Percentiles rank a stretch among this genome's conserved stretches.
Conservation (phyloP, 2,113 vertebrate species). For the Atractosteus spatula region DNA sequence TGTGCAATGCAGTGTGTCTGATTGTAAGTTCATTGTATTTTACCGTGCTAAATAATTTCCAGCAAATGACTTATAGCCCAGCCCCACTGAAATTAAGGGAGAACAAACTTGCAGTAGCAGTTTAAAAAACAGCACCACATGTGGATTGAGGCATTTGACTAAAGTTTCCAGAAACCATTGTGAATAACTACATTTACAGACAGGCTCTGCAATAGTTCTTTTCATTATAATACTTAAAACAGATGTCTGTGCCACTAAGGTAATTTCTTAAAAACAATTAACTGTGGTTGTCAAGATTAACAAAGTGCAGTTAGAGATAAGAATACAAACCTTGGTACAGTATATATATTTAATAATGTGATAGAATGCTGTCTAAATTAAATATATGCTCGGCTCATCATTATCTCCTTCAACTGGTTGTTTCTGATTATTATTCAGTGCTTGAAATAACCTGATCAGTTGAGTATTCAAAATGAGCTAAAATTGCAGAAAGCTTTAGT, state of each 20-base stretch:
- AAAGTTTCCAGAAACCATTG: slow-evolving; percentile 4
- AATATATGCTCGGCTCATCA: too few relatives aligned
- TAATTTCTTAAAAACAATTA: slow-evolving; percentile 8
- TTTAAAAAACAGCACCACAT: background rate
- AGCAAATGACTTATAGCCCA: background rate
- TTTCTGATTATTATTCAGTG: too few relatives aligned
- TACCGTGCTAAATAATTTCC: background rate
- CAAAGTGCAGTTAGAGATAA: too few relatives aligned
- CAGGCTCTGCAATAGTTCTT: background rate
- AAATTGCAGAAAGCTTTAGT: too few relatives aligned
- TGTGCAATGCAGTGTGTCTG: too few relatives aligned
- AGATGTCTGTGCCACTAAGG: slow-evolving; percentile 1
- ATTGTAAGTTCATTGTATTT: background rate
- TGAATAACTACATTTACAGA: slow-evolving; percentile 16
- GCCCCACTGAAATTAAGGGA: background rate
- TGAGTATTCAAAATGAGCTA: too few relatives aligned
- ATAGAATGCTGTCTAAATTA: too few relatives aligned
- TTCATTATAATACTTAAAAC: slow-evolving; percentile 6
- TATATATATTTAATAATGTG: too few relatives aligned
- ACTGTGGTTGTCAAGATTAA: background rate
- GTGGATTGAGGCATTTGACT: slow-evolving; percentile 2
- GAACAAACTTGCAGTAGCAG: background rate
- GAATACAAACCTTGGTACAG: too few relatives aligned
- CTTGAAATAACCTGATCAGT: too few relatives aligned
- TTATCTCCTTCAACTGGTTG: too few relatives aligned